Conservation (phyloP, 2,113 vertebrate species). For the Antechinus stuartii region DNA sequence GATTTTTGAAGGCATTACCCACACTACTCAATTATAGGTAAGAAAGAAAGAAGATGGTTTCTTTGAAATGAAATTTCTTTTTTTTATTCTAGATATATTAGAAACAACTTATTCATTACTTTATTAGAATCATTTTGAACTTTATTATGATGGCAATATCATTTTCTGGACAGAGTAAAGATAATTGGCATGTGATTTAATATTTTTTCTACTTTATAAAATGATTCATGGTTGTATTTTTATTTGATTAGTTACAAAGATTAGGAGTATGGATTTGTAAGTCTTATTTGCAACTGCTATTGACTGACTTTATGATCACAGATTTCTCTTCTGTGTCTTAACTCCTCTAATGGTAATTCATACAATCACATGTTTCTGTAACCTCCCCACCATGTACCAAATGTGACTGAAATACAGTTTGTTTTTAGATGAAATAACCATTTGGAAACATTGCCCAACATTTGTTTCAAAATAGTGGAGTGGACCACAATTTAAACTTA, state of each 20-base stretch:
- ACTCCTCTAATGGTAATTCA: accelerated
- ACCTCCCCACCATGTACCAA: background rate
- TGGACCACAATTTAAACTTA: background rate
- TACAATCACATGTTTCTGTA: background rate
- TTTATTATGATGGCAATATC: background rate
- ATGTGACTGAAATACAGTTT: background rate
- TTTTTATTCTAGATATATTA: background rate
- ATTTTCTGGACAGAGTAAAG: background rate
- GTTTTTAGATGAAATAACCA: background rate
- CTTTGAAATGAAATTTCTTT: background rate
- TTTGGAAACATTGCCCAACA: background rate
- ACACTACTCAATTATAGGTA: constrained; percentile 53
- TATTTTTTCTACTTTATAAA: background rate
- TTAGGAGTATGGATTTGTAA: background rate
- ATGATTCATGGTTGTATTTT: background rate
- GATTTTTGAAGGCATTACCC: background rate
- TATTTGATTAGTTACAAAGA: background rate
- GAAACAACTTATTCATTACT: background rate
- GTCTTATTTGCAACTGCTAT: background rate
- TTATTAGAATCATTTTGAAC: background rate
- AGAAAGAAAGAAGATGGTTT: constrained; percentile 5
- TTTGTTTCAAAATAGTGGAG: background rate
- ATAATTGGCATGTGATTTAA: background rate
- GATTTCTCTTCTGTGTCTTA: accelerated
- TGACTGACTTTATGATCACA: background rate